Base-by-base conservation (phyloP, 2,797 vertebrate genomes). In the Danio jaintianensis region DNA sequence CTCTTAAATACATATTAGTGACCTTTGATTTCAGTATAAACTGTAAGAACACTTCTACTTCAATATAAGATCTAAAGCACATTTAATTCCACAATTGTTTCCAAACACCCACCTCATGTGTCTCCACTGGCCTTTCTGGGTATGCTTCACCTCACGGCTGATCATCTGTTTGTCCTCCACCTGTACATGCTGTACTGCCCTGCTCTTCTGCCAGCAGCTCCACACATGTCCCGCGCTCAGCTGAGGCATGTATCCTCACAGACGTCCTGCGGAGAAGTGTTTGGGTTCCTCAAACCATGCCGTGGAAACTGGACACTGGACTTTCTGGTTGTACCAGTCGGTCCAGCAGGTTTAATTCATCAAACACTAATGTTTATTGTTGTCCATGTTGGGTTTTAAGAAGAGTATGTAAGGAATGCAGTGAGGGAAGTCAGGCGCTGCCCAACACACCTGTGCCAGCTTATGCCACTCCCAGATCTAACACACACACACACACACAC, bases 261-360 rank as follows among this genome's bases (percentile, higher is more conserved):
- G 83, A 84, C 81, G 29, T 18, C 70, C 56, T 2, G 2, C 43
- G 12, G 63, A 18, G 6, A 59, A 56, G 61, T 75, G 62, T 70
- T 56, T 66, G 12, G 2, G 53, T 9, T 7, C 11, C 22, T 68
- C 4, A 55, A 38, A 20, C 18, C 15, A 43, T 18, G 6, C n/a
- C n/a, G 45, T 42, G 4, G 68, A 58, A 38, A 38, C 20, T 48
- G 8, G 15, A 20, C 13, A 64, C 85, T 70, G 7, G 81, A 64
- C 16, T 18, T 53, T 68, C 90, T 78, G 15, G 92, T 79, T 70
- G 0, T 63, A 88, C 93, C 81, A 85, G 92, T 85, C 84, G 7
- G 16, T 12, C 86, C 40, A 55, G 84, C 50, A 42, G 50, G 53
- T 74, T 36, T 71, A 82, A 85, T 86, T 56, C 74, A 70, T 69